These are phyloP conservation scores for Oceanites oceanicus DNA, from an alignment of 2,113 vertebrate species.

Conservation along the genomic window DNA sequence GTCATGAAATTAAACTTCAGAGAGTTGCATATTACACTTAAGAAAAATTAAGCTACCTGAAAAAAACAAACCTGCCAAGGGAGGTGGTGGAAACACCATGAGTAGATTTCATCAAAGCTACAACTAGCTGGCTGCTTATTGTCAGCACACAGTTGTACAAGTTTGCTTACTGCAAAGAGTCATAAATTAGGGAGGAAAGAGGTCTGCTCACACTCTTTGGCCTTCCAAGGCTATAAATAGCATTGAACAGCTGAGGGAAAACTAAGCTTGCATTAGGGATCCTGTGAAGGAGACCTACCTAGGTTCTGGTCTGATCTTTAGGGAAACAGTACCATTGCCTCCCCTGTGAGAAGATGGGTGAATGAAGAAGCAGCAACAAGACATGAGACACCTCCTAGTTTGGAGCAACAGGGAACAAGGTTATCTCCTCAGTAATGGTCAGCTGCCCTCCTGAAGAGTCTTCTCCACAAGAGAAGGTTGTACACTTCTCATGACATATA, in stretches of 20 bases:
- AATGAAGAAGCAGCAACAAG: not conserved
- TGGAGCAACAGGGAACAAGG: not conserved
- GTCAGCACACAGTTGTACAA: not conserved
- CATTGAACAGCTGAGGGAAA: not conserved
- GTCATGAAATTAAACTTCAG: not conserved
- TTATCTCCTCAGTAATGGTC: not conserved
- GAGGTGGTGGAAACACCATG: not conserved
- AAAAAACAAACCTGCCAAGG: not conserved
- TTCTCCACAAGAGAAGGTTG: not conserved
- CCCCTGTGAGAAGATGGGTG: not conserved
- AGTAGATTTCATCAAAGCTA: not conserved
- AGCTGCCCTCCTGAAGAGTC: not conserved
- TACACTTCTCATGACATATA: not conserved
- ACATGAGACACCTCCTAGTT: not conserved
- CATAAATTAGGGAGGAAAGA: not conserved
- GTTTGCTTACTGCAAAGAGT: not conserved
- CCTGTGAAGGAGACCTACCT: not conserved
- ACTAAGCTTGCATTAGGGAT: accelerated
- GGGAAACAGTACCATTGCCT: not conserved
- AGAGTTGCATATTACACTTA: not conserved
- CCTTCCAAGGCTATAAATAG: not conserved
- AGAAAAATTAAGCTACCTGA: not conserved
- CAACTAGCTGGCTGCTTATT: not conserved
- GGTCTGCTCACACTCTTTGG: not conserved
- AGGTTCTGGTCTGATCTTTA: not conserved